These are phyloP conservation scores for Heliconius charithonia DNA, from an alignment of 2,888 invertebrate species.

Conservation along the genomic window DNA sequence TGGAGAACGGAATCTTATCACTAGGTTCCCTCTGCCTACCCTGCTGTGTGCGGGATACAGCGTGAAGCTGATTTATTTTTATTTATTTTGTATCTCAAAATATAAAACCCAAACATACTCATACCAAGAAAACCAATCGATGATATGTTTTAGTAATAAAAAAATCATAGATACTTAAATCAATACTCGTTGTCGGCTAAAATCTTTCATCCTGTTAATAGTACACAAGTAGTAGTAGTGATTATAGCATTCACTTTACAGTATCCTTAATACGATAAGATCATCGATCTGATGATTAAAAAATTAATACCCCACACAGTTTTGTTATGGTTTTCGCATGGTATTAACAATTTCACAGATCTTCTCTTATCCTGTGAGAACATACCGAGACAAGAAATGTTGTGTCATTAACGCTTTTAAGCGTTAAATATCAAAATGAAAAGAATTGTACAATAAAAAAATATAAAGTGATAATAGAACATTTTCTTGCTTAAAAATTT, in stretches of 20 bases:
- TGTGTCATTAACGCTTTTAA: background rate
- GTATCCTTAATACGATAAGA: background rate
- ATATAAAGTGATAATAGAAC: background rate
- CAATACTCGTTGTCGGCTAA: background rate
- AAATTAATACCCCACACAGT: background rate
- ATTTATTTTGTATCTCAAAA: too few relatives aligned
- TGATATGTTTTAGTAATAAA: background rate
- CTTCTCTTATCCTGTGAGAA: conserved; percentile 19
- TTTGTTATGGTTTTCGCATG: conserved; percentile 1
- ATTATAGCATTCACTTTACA: background rate
- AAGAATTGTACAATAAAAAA: background rate
- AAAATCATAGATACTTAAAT: background rate
- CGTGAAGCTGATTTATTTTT: too few relatives aligned
- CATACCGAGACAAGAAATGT: background rate
- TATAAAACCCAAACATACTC: too few relatives aligned
- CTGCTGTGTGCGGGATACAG: too few relatives aligned
- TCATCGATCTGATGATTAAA: background rate
- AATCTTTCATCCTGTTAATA: background rate
- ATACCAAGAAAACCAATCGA: background rate
- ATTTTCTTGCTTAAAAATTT: background rate
- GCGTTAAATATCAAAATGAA: background rate
- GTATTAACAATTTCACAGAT: conserved; percentile 16
- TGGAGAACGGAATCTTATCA: too few relatives aligned
- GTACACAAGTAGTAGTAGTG: too few relatives aligned
- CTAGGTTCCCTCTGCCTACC: too few relatives aligned